phyloP scores from a whole-genome alignment of 2,797 vertebrate species.

The Melanotaenia trifasciata region DNA sequence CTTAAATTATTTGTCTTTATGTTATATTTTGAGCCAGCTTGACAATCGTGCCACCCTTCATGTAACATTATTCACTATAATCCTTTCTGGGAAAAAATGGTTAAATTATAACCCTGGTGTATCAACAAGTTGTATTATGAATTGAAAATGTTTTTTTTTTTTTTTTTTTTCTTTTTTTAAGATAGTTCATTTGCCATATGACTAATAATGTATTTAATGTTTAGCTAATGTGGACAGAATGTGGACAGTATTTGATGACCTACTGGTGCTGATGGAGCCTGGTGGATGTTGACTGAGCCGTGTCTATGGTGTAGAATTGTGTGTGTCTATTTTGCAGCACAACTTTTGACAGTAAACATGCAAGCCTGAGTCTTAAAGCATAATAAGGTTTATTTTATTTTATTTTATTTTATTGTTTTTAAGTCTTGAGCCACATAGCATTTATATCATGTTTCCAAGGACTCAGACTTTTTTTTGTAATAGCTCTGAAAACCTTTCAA shows the following conservation, averaged over 20 bases:
- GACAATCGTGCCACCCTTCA: constrained; percentile 28
- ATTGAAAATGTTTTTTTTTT: neutral
- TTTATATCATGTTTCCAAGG: too few relatives aligned
- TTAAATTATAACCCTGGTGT: neutral
- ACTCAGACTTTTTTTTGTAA: too few relatives aligned
- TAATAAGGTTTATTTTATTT: too few relatives aligned
- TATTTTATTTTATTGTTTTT: too few relatives aligned
- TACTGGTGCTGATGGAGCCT: neutral
- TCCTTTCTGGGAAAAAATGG: neutral
- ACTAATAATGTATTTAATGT: neutral
- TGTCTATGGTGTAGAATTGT: too few relatives aligned
- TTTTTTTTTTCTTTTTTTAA: too few relatives aligned
- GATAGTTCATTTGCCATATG: neutral
- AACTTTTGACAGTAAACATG: too few relatives aligned
- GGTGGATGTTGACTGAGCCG: neutral
- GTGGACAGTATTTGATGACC: neutral
- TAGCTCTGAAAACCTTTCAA: too few relatives aligned
- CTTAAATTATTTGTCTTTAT: constrained; percentile 35
- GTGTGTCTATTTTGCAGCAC: too few relatives aligned
- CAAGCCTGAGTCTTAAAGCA: too few relatives aligned
- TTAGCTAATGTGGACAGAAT: neutral
- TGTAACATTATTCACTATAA: constrained; percentile 29
- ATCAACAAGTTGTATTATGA: neutral
- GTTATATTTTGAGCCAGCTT: constrained; percentile 17
- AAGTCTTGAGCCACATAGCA: too few relatives aligned